Base-by-base conservation (phyloP, 2,113 vertebrate species). In the Scophthalmus maximus region DNA sequence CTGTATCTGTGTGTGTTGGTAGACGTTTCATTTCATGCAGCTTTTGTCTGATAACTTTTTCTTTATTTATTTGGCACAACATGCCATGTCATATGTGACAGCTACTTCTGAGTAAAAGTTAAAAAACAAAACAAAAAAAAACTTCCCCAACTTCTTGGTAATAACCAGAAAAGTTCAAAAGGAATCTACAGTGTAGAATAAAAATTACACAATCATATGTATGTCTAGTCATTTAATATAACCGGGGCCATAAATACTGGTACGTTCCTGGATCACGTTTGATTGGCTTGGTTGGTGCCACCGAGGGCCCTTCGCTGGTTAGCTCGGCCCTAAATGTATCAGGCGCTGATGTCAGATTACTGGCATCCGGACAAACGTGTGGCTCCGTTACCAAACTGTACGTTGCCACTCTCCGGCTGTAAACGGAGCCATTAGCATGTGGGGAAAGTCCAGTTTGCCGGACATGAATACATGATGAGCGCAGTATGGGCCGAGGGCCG, bases 321-420 rank as follows among this genome's bases (percentile, higher is more conserved):
- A 18, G 29, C 26, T 11, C 17, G 0, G 8, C 27, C 23, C 17
- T 11, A 12, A 18, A 3, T 47, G 12, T n/a, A 53, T 32, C 26
- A 12, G 12, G 20, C 22, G 46, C 3, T 79, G 76, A 80, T 75
- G 76, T 83, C 63, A 73, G 27, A 29, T 53, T 59, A 46, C 36
- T 32, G 56, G 57, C 50, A 76, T 51, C 26, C 32, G 34, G 56
- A 22, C 25, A 17, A 55, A 60, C n/a, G n/a, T 10, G 12, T 22
- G n/a, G 12, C 3, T 49, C 36, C 53, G 46, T 70, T 14, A 55
- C 30, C 42, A 32, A 34, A 47, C 30, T 51, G 17, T 22, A 14
- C 1, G 29, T 25, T 36, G 14, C 12, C 52, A 2, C 52, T 38
- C 73, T 32, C 34, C 29, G 0, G 52, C 30, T 38, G 29, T 23